Evolutionary conservation across 2,797 vertebrate genomes (phyloP).

Genomic region (Acrossocheilus wenchowensis): DNA sequence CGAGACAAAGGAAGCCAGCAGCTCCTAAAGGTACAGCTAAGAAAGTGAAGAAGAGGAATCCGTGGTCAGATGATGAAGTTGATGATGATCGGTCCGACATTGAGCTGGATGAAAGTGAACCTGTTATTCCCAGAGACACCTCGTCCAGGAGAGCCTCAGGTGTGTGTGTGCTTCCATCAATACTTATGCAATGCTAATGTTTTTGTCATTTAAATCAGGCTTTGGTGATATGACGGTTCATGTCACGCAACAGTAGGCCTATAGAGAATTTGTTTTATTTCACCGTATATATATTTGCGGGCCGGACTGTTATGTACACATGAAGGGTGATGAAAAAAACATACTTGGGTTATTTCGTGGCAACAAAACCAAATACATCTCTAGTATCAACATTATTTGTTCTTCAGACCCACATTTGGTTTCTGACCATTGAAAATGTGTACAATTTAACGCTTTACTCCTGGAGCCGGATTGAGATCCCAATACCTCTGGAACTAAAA

Average conservation of each 20-base stretch:
- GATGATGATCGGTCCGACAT: slow-evolving; percentile 92
- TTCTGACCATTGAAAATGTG: too few relatives aligned
- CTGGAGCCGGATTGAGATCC: too few relatives aligned
- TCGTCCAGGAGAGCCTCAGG: slow-evolving; percentile 93
- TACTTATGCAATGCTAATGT: not conserved
- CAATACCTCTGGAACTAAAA: too few relatives aligned
- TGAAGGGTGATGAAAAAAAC: too few relatives aligned
- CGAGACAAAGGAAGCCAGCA: slow-evolving; percentile 86
- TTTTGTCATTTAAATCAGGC: not conserved
- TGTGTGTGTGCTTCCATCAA: slow-evolving; percentile 58
- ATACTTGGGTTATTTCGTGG: too few relatives aligned
- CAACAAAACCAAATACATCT: too few relatives aligned
- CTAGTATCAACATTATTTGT: too few relatives aligned
- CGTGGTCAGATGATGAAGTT: slow-evolving; percentile 91
- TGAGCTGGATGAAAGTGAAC: slow-evolving; percentile 87
- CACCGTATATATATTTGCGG: not conserved
- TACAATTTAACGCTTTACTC: too few relatives aligned
- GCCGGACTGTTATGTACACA: not conserved
- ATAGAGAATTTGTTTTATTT: not conserved
- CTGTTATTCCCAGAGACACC: slow-evolving; percentile 92
- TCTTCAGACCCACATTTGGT: too few relatives aligned
- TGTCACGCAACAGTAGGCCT: not conserved
- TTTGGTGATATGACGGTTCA: not conserved
- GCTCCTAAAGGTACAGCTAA: slow-evolving; percentile 70
- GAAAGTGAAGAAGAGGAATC: slow-evolving; percentile 86